phyloP scores from a whole-genome alignment of 1,140 invertebrate species.

The Pseudoatta argentina region DNA sequence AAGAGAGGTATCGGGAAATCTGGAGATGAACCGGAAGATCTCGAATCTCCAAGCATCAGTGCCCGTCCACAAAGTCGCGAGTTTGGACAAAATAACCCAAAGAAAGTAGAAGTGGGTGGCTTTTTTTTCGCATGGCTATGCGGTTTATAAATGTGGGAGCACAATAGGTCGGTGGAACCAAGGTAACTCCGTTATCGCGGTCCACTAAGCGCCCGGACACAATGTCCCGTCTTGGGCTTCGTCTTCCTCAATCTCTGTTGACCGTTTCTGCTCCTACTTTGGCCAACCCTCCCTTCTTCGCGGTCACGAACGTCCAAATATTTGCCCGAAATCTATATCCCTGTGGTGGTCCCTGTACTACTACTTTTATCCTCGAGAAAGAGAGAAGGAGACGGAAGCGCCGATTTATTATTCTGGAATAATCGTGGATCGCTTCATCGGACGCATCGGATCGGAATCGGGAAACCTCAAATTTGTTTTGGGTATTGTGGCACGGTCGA shows the following conservation, averaged over 20 bases:
- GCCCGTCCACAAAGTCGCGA: constrained; percentile 58
- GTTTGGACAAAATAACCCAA: constrained; percentile 24
- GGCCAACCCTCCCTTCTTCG: constrained; percentile 31
- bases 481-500: constrained; percentile 28
- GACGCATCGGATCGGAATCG: constrained; percentile 57
- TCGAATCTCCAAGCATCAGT: constrained; percentile 56
- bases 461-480: constrained; percentile 56
- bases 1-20: constrained; percentile 37
- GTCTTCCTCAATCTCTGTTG: constrained; percentile 19
- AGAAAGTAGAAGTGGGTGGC: constrained; percentile 31
- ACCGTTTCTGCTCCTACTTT: constrained; percentile 31
- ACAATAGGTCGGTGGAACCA: constrained; percentile 67
- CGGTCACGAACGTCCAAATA: constrained; percentile 81
- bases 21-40: constrained; percentile 1
- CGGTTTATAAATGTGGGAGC: constrained; percentile 76
- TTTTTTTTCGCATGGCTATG: constrained; percentile 69
- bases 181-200: constrained; percentile 82
- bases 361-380: not conserved
- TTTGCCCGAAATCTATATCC: constrained; percentile 79
- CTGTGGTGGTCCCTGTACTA: not conserved
- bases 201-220: constrained; percentile 78
- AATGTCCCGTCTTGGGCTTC: constrained; percentile 69
- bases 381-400: not conserved
- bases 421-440: constrained; percentile 67
- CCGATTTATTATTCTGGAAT: constrained; percentile 71